Base-by-base conservation (phyloP, 2,797 vertebrate species). In the Clarias pachynema region DNA sequence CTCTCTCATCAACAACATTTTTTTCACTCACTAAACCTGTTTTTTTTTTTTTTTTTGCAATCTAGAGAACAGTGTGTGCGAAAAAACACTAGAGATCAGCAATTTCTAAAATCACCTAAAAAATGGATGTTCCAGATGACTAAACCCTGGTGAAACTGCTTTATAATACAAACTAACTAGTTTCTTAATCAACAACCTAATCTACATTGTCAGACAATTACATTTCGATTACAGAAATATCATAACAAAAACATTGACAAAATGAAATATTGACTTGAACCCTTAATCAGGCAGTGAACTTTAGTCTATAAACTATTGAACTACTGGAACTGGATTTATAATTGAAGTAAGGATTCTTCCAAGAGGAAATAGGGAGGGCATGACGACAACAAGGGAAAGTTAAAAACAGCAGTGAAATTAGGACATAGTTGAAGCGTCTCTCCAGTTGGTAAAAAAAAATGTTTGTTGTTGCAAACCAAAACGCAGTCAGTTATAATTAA, bases 321-420 rank as follows among this genome's bases (percentile, higher is more conserved):
- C 16, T 34, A 34, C 24, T 79, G 34, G 18, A 79, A 44, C 59
- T 26, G 49, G 26, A 26, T 26, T 69, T 72, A 59, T 69, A 15
- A n/a, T 6, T 60, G 49, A 10, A 82, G 10, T 6, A 37, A 16
- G 56, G 31, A 49, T 60, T 72, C 56, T 63, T 34, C 68, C 53
- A 72, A 10, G 81, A 26, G 68, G 37, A 82, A 57, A 65, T 72
- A 26, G 18, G 24, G 10, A 57, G 44, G 29, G 22, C 53, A 72
- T 34, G 29, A 72, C 34, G 29, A 70, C n/a, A 60, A 82, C 81
- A 72, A 59, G 29, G 8, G 3, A 53, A 72, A 65, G 66, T 40
- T 82, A 82, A 26, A 72, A 72, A 60, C 56, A 82, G 49, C 63
- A 60, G 49, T 72, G 56, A 10, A 72, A 60, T 72, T 49, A 44